Base-by-base conservation (phyloP, 1,140 invertebrate genomes). In the Thereuonema tuberculata region DNA sequence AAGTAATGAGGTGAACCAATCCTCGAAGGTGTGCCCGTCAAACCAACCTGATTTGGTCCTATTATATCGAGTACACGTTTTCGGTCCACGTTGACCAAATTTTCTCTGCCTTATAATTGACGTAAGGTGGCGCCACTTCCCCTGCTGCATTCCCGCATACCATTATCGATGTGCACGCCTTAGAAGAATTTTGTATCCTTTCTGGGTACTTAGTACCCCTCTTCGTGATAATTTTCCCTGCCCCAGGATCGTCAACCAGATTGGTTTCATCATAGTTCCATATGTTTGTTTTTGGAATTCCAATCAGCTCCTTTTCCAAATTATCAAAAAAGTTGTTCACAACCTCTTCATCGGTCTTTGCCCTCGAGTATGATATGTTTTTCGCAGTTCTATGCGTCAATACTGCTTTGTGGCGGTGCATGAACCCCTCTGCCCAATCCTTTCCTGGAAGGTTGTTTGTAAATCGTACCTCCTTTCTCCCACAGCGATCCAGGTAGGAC, bases 261-360 rank as follows among this genome's bases (percentile, higher is more conserved):
- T 71, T 71, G 59, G 70, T 71, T 49, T 72, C 68, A 58, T 72
- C 68, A 59, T 71, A 73, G n/a, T 60, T 74, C 71, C 2, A 72
- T 14, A 75, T 69, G 58, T 70, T 67, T 21, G 56, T 37, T n/a
- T 66, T 62, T 43, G 70, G 69, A 15, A 72, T 65, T 46, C 64
- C 64, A 62, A 70, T 29, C 12, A 74, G 31, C 59, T 62, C 55
- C 31, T 52, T 50, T 58, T 29, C 46, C 23, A 74, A 59, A 62
- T 74, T 64, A n/a, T 65, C 57, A 57, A 69, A 69, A 53, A 66
- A 66, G 60, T 24, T 62, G 59, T 62, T 43, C n/a, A 64, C 21
- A 20, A 50, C 21, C 3, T 17, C 17, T 50, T 24, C 23, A 20
- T 17, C 17, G 5, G 23, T 24, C 23, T 14, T 28, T 56, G 60